Conservation (phyloP, 2,113 vertebrate species). For the Pelecanoides urinatrix region DNA sequence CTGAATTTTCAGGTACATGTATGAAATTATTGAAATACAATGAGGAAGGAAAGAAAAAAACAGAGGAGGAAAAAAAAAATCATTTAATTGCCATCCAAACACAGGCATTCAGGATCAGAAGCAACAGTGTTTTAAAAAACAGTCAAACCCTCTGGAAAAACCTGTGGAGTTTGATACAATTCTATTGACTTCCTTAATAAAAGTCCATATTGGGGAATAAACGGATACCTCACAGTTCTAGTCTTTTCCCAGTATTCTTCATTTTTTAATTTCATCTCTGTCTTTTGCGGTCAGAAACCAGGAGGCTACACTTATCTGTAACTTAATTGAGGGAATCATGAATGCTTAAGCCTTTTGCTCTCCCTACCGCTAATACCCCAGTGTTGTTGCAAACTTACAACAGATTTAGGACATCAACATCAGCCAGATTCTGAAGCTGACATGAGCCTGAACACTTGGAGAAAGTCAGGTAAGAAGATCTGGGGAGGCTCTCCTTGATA, state of each 20-base stretch:
- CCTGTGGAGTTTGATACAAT: background rate
- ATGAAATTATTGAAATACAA: background rate
- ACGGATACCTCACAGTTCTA: background rate
- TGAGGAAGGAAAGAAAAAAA: background rate
- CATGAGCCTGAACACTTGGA: background rate
- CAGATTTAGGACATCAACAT: background rate
- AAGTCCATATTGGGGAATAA: background rate
- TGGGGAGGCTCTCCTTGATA: too few relatives aligned
- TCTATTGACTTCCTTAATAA: background rate
- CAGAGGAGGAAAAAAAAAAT: background rate
- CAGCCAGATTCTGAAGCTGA: background rate
- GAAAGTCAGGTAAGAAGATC: background rate
- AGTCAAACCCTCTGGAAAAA: background rate
- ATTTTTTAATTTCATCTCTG: background rate
- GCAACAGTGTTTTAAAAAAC: background rate
- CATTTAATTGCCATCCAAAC: background rate
- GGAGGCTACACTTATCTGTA: background rate
- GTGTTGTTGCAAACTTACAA: background rate
- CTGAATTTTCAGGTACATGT: background rate
- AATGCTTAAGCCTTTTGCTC: background rate
- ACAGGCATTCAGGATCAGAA: background rate
- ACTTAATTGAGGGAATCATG: background rate
- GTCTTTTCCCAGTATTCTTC: background rate
- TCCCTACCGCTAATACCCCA: background rate
- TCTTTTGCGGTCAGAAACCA: background rate